These are phyloP conservation scores for Tolypeutes matacus DNA, from an alignment of 2,797 vertebrate genomes.

Conservation along the genomic window DNA sequence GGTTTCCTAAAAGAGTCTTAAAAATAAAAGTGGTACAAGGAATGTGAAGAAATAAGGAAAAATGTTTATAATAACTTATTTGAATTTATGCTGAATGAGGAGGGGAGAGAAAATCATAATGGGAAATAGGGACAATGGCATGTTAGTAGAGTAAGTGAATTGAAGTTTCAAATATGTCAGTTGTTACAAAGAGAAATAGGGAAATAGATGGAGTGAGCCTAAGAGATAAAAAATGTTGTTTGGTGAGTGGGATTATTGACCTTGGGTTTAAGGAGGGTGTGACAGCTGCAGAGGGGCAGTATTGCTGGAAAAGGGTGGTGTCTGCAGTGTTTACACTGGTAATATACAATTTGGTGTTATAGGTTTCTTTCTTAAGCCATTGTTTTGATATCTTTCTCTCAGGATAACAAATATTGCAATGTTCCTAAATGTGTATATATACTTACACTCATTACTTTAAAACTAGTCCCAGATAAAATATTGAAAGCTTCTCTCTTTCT, in stretches of 20 bases:
- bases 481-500: not conserved
- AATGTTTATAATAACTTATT: not conserved
- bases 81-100: not conserved
- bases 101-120: not conserved
- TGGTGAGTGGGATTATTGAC: not conserved
- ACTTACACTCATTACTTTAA: not conserved
- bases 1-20: not conserved
- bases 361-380: not conserved
- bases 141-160: not conserved
- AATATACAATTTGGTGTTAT: not conserved
- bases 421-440: not conserved
- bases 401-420: not conserved
- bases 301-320: not conserved
- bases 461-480: not conserved
- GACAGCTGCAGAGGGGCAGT: no score
- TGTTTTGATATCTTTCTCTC: not conserved
- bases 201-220: not conserved
- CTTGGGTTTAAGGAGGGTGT: not conserved
- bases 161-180: not conserved
- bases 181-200: not conserved
- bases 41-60: not conserved
- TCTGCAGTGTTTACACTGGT: not conserved
- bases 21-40: not conserved
- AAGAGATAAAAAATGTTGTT: not conserved
- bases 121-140: not conserved